Percentiles rank a stretch among this genome's conserved stretches.
These are phyloP conservation scores for Oncorhynchus nerka DNA, from an alignment of 2,113 vertebrate genomes.

Conservation along the genomic window DNA sequence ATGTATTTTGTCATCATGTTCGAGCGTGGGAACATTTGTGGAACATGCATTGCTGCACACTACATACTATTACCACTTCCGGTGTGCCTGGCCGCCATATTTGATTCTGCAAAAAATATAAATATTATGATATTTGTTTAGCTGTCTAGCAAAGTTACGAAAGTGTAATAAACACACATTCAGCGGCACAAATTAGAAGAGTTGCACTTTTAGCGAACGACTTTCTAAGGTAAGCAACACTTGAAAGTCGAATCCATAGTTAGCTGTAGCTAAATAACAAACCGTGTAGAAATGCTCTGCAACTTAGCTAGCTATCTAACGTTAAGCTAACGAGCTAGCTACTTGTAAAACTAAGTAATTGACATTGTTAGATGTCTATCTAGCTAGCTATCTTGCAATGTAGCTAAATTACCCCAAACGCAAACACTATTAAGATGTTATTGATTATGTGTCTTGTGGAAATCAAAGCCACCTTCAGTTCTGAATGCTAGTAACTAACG, in stretches of 20 bases:
- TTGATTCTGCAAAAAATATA: constrained; percentile 17
- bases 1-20: too few species aligned
- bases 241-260: neutral
- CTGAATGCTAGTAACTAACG: too few species aligned
- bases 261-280: neutral
- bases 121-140: constrained; percentile 15
- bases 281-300: neutral
- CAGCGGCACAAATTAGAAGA: neutral
- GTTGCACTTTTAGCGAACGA: neutral
- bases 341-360: neutral
- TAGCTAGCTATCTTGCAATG: neutral
- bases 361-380: too few species aligned
- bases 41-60: neutral
- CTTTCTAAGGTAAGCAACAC: neutral
- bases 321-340: neutral
- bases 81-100: constrained; percentile 14
- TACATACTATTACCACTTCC: neutral
- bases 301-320: neutral
- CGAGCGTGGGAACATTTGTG: too few species aligned
- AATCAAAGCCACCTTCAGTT: too few species aligned
- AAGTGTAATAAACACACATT: constrained; percentile 7
- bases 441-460: neutral
- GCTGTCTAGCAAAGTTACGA: constrained; percentile 8
- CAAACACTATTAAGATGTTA: neutral
- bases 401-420: neutral